Evolutionary conservation across 2,113 vertebrate species (phyloP), one percentile per base, ranked within the genome.

Genomic region (human (Homo sapiens)): DNA sequence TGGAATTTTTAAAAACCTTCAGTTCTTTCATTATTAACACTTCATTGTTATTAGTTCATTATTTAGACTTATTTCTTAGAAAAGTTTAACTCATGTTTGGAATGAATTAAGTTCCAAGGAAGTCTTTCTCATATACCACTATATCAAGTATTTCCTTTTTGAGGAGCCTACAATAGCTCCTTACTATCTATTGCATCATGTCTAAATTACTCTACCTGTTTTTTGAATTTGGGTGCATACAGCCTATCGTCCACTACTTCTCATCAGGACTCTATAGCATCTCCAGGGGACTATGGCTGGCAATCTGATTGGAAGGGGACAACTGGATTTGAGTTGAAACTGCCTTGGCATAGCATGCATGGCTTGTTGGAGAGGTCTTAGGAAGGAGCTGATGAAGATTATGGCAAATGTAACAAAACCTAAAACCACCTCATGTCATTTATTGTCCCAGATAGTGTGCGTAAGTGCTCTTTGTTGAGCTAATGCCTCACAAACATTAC

Each of bases 41-140:
- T 94, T 97, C 76, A 48, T 95, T 95, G 48, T 93, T 92, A 86
- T 96, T 93, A 72, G 27, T 79, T 97, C 66, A 70, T 86, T 95
- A 95, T 94, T 96, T 96, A 92, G 90, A 89, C 50, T 88, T 89
- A 76, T 86, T 97, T 87, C 84, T 97, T 52, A 70, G 88, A 76
- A 90, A 98, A 97, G 22, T 55, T 96, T 96, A 68, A 83, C 89
- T 90, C 68, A 20, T 70, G 30, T 83, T 96, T 81, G 92, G 61
- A 79, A 18, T 61, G 52, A 94, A 75, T 95, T 68, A 82, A 88
- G 59, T 95, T 88, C n/a, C 32, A 85, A 1, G 13, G 45, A 92
- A 66, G 0, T 96, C 84, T 97, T 96, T 89, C 87, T 94, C 40
- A 75, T 27, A 17, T 23, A 45, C 86, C 61, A 52, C 23, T 70